Evolutionary conservation across 2,113 vertebrate genomes (phyloP), one percentile per base, ranked within the genome.

Genomic region (Mionectes macconnelli): DNA sequence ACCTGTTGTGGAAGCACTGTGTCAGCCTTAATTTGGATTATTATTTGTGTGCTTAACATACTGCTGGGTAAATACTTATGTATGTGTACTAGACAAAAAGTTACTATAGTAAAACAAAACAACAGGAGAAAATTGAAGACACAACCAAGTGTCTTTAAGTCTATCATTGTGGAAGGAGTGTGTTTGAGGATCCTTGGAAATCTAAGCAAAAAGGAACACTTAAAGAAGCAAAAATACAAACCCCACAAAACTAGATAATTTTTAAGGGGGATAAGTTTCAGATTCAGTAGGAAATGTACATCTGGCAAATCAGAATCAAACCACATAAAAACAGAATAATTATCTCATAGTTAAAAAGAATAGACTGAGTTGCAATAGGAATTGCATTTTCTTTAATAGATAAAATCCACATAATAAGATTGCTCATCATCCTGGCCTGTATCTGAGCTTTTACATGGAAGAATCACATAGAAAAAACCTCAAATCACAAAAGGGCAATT

Each of bases 11-110:
- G 49, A 62, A 80, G 33, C 37, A 50, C 27, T 78, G 56, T 45
- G 69, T 66, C 79, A 81, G 24, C 35, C n/a, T 90, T 93, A 62
- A 92, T 89, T 87, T 89, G 47, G 31, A 82, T 44, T 86, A 76
- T 72, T 63, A 67, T 42, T 70, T 95, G 92, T 7, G 10, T 92
- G 27, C 50, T 93, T 79, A 60, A 77, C 93, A 45, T 50, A 64
- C 12, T 40, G 75, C 87, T 68, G 31, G 14, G 40, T 49, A 83
- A 67, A 74, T 75, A 81, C 24, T 85, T 92, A 75, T 5, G 50
- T 80, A 47, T 31, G 30, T 62, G 22, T 87, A 40, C 40, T 47
- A 22, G 22, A 22, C 9, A 23, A 95, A 87, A 92, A 64, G 22
- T 68, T 93, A 74, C 17, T 56, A 7, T 20, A 86, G n/a, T 80